A percentile compares a stretch with the other conserved stretches of the same genome.
phyloP scores from a whole-genome alignment of 2,113 vertebrate species.

The Malurus elegans region DNA sequence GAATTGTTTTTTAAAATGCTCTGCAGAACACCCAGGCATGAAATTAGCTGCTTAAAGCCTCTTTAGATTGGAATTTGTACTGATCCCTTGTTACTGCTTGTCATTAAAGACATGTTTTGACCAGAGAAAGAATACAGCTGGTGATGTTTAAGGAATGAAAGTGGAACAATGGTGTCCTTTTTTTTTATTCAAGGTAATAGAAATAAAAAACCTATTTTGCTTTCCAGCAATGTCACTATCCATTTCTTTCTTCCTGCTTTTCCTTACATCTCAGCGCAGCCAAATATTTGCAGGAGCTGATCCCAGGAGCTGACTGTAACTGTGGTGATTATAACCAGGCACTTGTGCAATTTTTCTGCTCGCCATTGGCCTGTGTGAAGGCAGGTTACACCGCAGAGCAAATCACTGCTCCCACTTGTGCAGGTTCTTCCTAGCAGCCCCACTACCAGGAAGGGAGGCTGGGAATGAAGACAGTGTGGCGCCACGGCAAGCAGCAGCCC shows the following conservation, averaged over 20 bases:
- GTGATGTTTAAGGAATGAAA: not conserved
- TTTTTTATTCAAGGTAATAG: not conserved
- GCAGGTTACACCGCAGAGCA: accelerated
- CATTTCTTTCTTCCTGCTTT: not conserved
- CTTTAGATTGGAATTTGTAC: not conserved
- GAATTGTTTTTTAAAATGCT: not conserved
- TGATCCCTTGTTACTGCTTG: not conserved
- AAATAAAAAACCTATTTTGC: not conserved
- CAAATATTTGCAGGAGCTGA: not conserved
- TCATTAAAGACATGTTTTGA: not conserved
- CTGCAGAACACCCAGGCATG: not conserved
- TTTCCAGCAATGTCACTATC: not conserved
- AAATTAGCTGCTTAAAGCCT: not conserved
- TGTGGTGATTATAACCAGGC: not conserved
- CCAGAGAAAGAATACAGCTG: not conserved
- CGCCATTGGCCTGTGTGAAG: accelerated
- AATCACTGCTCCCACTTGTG: not conserved
- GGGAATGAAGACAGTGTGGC: accelerated
- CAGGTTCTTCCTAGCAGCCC: accelerated
- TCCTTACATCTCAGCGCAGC: not conserved
- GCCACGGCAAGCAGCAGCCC: not conserved
- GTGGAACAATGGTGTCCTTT: not conserved
- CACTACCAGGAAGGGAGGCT: too few species aligned
- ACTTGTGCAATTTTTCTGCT: not conserved
- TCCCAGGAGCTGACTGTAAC: not conserved